Evolutionary conservation across 1,140 invertebrate species (phyloP).

Genomic region (Euura saliciscinereae): DNA sequence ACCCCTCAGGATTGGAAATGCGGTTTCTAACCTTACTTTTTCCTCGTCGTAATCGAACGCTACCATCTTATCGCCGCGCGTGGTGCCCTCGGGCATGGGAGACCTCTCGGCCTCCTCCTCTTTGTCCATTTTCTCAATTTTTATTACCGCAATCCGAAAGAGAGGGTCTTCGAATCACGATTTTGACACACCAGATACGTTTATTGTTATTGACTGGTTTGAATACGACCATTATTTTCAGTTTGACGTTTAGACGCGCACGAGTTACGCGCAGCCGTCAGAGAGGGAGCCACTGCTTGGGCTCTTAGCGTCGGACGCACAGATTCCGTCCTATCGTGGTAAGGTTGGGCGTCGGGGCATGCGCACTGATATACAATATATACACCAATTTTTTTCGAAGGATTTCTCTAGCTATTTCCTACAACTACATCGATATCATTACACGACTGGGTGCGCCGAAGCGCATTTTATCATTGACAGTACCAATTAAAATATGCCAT

Average conservation of each 20-base stretch:
- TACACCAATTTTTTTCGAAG: no score
- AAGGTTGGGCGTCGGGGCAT: no score
- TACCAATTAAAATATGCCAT: no score
- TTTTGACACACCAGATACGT: not conserved
- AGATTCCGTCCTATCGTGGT: no score
- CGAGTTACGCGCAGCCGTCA: not conserved
- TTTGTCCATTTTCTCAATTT: slow-evolving; percentile 9
- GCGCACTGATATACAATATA: no score
- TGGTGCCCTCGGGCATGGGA: not conserved
- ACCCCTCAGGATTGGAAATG: not conserved
- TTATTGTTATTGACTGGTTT: not conserved
- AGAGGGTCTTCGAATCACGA: not conserved
- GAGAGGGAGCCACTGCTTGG: not conserved
- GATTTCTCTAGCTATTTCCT: no score
- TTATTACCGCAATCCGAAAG: not conserved
- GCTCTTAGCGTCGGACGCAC: no score
- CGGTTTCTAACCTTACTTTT: slow-evolving; percentile 47
- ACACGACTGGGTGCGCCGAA: no score
- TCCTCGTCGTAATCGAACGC: slow-evolving; percentile 46
- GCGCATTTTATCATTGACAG: no score
- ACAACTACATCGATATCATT: no score
- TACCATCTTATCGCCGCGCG: not conserved
- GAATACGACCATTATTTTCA: not conserved
- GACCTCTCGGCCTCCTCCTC: slow-evolving; percentile 3
- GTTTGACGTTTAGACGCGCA: not conserved